Conservation (phyloP, 2,888 invertebrate genomes). For the Zonitis immaculata region DNA sequence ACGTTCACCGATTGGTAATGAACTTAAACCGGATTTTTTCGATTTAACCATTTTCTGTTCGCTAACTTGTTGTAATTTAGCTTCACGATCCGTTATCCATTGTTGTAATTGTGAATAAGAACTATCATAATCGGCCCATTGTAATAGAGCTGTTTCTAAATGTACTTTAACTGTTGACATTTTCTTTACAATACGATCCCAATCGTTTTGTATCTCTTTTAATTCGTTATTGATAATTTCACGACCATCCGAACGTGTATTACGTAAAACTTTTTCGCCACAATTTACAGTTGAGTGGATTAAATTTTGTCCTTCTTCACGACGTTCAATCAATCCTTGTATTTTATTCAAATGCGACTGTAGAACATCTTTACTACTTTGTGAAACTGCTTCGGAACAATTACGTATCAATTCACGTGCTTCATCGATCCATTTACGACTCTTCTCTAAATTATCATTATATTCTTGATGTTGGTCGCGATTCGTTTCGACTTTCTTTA, state of each 20-base stretch:
- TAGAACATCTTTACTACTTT: constrained; percentile 76
- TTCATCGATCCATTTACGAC: constrained; percentile 80
- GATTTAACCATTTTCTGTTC: constrained; percentile 78
- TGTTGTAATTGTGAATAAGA: constrained; percentile 88
- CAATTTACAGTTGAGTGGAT: constrained; percentile 83
- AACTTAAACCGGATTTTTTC: constrained; percentile 72
- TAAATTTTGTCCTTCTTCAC: constrained; percentile 83
- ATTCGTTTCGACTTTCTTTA: constrained; percentile 87
- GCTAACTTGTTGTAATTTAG: constrained; percentile 83
- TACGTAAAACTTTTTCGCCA: constrained; percentile 84
- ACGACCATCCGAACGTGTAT: constrained; percentile 83
- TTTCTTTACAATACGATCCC: constrained; percentile 87
- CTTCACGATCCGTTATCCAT: constrained; percentile 92
- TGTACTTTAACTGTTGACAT: constrained; percentile 89
- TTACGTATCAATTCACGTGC: constrained; percentile 78
- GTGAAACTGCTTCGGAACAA: constrained; percentile 73
- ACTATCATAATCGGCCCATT: constrained; percentile 96
- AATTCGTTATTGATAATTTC: constrained; percentile 82
- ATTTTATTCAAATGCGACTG: constrained; percentile 74
- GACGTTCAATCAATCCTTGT: constrained; percentile 71
- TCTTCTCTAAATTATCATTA: constrained; percentile 68
- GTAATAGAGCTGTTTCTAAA: constrained; percentile 81
- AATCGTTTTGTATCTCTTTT: constrained; percentile 85
- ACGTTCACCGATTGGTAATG: constrained; percentile 76
- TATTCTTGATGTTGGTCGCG: constrained; percentile 80